A percentile compares a stretch with the other conserved stretches of the same genome.
Evolutionary conservation across 2,888 invertebrate species (phyloP).

Genomic region (Euplagia quadripunctaria): DNA sequence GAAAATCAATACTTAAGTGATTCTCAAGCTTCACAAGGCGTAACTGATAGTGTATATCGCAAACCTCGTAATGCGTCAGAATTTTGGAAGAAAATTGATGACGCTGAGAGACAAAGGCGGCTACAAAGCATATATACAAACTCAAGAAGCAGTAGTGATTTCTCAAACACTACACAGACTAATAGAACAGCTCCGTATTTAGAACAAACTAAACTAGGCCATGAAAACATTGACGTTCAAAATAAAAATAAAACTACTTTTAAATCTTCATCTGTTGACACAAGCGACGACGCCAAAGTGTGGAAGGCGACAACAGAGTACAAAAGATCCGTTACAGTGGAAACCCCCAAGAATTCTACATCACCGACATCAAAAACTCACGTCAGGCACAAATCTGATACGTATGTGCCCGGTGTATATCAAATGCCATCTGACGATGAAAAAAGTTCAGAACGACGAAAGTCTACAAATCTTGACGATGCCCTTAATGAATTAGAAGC

Average conservation of each 20-base stretch:
- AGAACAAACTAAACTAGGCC: constrained; percentile 62
- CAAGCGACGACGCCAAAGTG: constrained; percentile 78
- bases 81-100: constrained; percentile 89
- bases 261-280: constrained; percentile 69
- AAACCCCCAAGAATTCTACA: constrained; percentile 68
- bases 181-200: constrained; percentile 60
- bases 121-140: constrained; percentile 73
- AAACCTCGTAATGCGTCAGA: constrained; percentile 87
- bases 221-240: constrained; percentile 64
- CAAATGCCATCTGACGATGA: constrained; percentile 83
- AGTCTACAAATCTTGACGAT: constrained; percentile 94
- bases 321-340: constrained; percentile 76
- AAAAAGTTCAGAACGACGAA: constrained; percentile 85
- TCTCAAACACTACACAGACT: constrained; percentile 64
- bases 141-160: constrained; percentile 77
- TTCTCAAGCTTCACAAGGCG: constrained; percentile 76
- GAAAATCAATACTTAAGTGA: constrained; percentile 84
- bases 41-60: constrained; percentile 70
- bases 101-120: constrained; percentile 78
- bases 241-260: constrained; percentile 71
- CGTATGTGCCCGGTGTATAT: constrained; percentile 70
- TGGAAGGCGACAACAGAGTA: constrained; percentile 85
- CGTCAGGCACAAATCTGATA: constrained; percentile 82
- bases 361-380: constrained; percentile 80
- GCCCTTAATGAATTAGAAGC: constrained; percentile 96